Conservation (phyloP, 2,888 invertebrate species). For the Eupeodes luniger region DNA sequence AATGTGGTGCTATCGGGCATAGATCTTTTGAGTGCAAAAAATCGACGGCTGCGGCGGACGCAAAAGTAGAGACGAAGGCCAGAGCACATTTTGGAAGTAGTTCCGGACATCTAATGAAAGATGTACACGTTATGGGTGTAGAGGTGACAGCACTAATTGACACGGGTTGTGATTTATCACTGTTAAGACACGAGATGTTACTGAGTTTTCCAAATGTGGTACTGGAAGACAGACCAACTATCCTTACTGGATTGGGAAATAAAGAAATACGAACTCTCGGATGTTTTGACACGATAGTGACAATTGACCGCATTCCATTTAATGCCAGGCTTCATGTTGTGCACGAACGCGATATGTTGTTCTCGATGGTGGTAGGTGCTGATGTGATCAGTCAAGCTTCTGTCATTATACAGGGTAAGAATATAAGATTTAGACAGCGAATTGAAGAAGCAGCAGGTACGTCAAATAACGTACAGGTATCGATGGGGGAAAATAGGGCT, state of each 20-base stretch:
- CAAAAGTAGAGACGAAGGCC: background rate
- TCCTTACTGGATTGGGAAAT: slow-evolving; percentile 36
- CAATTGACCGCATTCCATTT: slow-evolving; percentile 15
- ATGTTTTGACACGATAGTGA: slow-evolving; percentile 41
- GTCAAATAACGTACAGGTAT: too few species aligned
- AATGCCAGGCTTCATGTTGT: slow-evolving; percentile 26
- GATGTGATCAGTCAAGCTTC: slow-evolving; percentile 39
- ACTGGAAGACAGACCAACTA: slow-evolving; percentile 7
- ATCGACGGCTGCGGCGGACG: background rate
- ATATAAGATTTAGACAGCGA: slow-evolving; percentile 6
- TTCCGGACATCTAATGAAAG: slow-evolving; percentile 14
- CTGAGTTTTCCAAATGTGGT: slow-evolving; percentile 22
- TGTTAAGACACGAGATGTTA: slow-evolving; percentile 5
- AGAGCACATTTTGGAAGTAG: background rate
- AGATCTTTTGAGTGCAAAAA: background rate
- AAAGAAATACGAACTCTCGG: slow-evolving; percentile 40
- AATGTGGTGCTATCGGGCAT: background rate
- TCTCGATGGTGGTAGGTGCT: slow-evolving; percentile 24
- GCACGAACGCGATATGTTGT: slow-evolving; percentile 48
- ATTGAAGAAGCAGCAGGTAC: too few species aligned
- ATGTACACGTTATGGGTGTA: background rate
- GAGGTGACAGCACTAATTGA: background rate
- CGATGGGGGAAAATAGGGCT: too few species aligned
- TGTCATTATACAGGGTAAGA: slow-evolving; percentile 14
- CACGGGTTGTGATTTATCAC: background rate